These are phyloP conservation scores for Aplodontia rufa DNA, from an alignment of 2,113 vertebrate species.

Conservation along the genomic window DNA sequence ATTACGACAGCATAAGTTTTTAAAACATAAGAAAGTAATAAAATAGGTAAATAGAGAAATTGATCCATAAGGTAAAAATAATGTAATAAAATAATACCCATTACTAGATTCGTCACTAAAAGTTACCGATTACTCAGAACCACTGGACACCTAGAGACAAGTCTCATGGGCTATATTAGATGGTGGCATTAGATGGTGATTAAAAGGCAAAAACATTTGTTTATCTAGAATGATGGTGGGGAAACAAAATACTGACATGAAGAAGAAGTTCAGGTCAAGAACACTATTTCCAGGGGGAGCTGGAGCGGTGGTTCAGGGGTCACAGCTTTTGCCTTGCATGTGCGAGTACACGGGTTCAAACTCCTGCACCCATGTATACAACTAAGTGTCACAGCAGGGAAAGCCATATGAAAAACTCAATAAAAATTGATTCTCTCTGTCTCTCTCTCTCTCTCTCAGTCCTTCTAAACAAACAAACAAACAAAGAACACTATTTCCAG, in stretches of 20 bases:
- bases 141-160: background rate
- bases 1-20: background rate
- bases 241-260: background rate
- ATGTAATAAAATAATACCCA: background rate
- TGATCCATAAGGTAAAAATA: background rate
- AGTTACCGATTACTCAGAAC: background rate
- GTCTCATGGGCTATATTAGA: background rate
- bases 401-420: too few relatives aligned
- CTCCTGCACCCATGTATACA: too few relatives aligned
- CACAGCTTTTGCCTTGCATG: too few relatives aligned
- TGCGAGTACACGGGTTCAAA: too few relatives aligned
- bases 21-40: background rate
- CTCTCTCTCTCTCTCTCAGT: too few relatives aligned
- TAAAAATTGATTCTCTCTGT: too few relatives aligned
- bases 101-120: background rate
- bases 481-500: background rate
- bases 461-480: too few relatives aligned
- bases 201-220: background rate
- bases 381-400: too few relatives aligned
- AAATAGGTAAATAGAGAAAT: background rate
- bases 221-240: background rate
- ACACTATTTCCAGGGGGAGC: background rate
- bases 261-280: background rate
- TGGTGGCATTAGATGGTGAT: too few relatives aligned
- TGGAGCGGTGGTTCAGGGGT: too few relatives aligned